These are phyloP conservation scores for Caenorhabditis wallacei DNA, from an alignment of 2,888 invertebrate species.

Conservation along the genomic window DNA sequence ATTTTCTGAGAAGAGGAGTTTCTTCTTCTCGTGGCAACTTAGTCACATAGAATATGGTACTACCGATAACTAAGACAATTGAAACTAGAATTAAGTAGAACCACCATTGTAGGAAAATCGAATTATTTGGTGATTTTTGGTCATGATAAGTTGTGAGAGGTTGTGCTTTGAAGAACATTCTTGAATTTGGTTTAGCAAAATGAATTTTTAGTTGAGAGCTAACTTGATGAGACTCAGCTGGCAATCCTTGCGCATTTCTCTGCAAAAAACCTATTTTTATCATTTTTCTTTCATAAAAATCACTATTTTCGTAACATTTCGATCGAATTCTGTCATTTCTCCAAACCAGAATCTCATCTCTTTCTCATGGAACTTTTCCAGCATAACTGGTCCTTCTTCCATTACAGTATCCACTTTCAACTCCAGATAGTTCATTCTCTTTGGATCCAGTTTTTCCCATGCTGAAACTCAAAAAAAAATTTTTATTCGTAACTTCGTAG, in stretches of 20 bases:
- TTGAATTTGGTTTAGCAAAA: neutral
- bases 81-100: constrained; percentile 24
- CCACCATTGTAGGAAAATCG: constrained; percentile 44
- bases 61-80: constrained; percentile 6
- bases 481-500: neutral
- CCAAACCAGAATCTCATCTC: constrained; percentile 38
- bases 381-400: constrained; percentile 28
- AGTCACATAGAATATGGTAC: neutral
- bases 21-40: constrained; percentile 15
- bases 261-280: neutral
- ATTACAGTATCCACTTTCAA: constrained; percentile 38
- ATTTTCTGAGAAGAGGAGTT: neutral
- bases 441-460: constrained; percentile 38
- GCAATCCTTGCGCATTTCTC: constrained; percentile 12
- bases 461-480: constrained; percentile 9
- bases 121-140: no score
- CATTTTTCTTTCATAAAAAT: neutral
- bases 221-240: constrained; percentile 7
- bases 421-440: constrained; percentile 45
- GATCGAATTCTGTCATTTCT: constrained; percentile 42
- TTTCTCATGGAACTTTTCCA: constrained; percentile 33
- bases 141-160: no score
- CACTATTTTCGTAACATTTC: constrained; percentile 18
- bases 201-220: neutral
- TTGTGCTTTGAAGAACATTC: neutral